Percentiles rank a stretch among this genome's conserved stretches.
Conservation (phyloP, 1,140 invertebrate species). For the Dryas iulia region DNA sequence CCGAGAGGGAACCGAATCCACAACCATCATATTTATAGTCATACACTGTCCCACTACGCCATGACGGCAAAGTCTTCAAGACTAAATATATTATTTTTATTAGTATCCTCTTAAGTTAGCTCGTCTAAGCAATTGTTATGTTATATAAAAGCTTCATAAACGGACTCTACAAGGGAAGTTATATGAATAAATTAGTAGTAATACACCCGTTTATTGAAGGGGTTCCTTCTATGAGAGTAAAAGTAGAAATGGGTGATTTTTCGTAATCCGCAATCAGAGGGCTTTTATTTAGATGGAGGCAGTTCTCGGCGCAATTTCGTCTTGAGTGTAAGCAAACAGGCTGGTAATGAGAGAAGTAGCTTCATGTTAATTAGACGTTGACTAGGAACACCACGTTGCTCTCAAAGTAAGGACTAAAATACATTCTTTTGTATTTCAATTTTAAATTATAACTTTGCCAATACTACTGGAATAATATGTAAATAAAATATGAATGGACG, state of each 20-base stretch:
- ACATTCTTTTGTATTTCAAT: not conserved
- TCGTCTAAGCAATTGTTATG: not conserved
- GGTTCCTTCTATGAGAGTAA: slow-evolving; percentile 19
- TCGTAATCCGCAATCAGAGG: slow-evolving; percentile 45
- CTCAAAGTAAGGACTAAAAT: not conserved
- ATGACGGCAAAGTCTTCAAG: too few species aligned
- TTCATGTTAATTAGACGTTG: slow-evolving; percentile 60
- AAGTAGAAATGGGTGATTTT: slow-evolving; percentile 34
- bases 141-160: not conserved
- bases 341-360: slow-evolving; percentile 52
- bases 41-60: too few species aligned
- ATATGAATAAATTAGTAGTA: slow-evolving; percentile 32
- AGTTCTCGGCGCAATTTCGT: slow-evolving; percentile 51
- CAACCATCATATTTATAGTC: too few species aligned
- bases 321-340: slow-evolving; percentile 57
- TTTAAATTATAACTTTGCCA: too few species aligned
- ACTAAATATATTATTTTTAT: not conserved
- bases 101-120: not conserved
- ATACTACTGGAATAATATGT: too few species aligned
- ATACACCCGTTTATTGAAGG: slow-evolving; percentile 17
- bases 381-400: slow-evolving; percentile 11
- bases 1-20: too few species aligned
- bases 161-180: not conserved
- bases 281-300: slow-evolving; percentile 34
- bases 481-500: too few species aligned